Base-by-base conservation (phyloP, 2,888 invertebrate genomes). In the Netelia inedita region DNA sequence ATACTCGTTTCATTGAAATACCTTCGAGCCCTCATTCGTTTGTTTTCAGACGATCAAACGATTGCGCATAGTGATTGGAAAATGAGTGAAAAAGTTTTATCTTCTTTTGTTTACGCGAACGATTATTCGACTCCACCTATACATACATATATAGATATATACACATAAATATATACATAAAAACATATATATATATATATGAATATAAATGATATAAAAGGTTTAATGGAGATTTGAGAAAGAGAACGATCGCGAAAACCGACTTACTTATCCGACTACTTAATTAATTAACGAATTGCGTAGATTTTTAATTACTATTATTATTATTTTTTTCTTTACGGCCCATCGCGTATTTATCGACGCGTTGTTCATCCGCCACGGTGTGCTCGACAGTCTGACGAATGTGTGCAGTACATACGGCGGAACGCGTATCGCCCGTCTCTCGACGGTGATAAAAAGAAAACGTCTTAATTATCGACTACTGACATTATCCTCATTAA, bases 1-100 rank as follows among this genome's bases (percentile, higher is more conserved):
- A 6, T 35, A 6, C 6, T 35, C 35, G 35, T 35, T 35, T 35
- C 35, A 19, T 73, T 68, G 10, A 72, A 50, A 21, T 68, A 66
- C 43, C 46, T 43, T 80, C 71, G 61, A 73, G 35, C 72, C 72
- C 0, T 6, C 10, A 80, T 74, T 79, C 57, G 71, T 82, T 81
- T 72, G 80, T 78, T 84, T 79, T 35, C 59, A 28, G 65, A 85
- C 68, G 82, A 66, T 80, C 80, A 81, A 83, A 66, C 76, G 69
- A 76, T 61, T 59, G 73, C 35, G 74, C 57, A 69, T 65, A 81
- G 92, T 91, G 92, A 92, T 92, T 90, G 91, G 90, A 92, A 87
- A 82, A 91, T 89, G 92, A 92, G 91, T 91, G 92, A 92, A 91
- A 92, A 89, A 89, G 89, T 89, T 90, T 85, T 89, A 88, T 90